Evolutionary conservation across 1,140 invertebrate species (phyloP).

Genomic region (Pseudachorutes palmiensis): DNA sequence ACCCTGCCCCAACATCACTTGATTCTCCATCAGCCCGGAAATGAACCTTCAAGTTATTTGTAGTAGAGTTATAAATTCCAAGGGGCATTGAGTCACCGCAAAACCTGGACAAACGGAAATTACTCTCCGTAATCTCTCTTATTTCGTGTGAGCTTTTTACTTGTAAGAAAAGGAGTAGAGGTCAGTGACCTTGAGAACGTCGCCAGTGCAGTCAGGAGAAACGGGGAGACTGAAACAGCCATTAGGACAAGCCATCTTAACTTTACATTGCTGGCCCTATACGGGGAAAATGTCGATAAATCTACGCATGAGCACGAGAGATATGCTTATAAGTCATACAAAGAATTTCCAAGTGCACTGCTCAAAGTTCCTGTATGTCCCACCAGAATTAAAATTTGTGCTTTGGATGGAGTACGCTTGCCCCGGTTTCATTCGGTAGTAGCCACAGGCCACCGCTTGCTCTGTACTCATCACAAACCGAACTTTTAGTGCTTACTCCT

Average conservation of each 20-base stretch:
- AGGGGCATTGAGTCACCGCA: not conserved
- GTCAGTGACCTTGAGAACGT: constrained; percentile 10
- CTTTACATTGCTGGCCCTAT: constrained; percentile 10
- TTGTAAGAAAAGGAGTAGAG: constrained; percentile 4
- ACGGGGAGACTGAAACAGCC: constrained; percentile 9
- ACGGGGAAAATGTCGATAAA: not conserved
- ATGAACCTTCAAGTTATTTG: constrained; percentile 1
- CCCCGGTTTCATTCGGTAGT: constrained; percentile 3
- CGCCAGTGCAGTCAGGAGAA: constrained; percentile 2
- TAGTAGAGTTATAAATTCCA: not conserved
- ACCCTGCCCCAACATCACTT: not conserved
- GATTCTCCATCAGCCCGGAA: not conserved
- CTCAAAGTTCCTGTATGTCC: constrained; percentile 6
- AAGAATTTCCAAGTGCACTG: constrained; percentile 10
- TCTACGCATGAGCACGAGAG: not conserved
- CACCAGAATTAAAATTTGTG: constrained; percentile 2
- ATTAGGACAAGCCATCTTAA: not conserved
- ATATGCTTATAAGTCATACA: not conserved
- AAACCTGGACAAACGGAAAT: not conserved
- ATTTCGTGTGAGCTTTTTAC: constrained; percentile 5
- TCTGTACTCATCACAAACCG: not conserved
- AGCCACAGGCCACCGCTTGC: constrained; percentile 6
- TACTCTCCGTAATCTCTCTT: not conserved
- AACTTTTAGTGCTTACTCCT: too few relatives aligned
- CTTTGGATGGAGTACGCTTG: constrained; percentile 1